These are phyloP conservation scores for Microctenopoma stevenorrisi DNA, from an alignment of 2,797 vertebrate species.

Conservation along the genomic window DNA sequence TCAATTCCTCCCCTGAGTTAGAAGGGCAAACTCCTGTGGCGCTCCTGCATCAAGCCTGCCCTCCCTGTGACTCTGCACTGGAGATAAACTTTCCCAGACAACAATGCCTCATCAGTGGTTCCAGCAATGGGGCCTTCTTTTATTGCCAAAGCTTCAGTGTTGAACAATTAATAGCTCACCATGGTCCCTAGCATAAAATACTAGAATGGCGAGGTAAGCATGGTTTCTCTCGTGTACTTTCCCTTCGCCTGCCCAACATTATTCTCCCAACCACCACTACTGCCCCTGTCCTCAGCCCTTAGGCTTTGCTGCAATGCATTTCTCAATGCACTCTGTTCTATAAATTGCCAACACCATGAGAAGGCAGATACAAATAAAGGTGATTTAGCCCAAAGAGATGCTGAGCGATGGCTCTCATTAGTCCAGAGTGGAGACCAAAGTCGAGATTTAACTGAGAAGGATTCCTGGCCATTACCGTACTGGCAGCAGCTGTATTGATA, in stretches of 20 bases:
- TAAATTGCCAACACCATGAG: slow-evolving; percentile 81
- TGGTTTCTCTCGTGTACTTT: slow-evolving; percentile 40
- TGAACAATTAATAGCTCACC: slow-evolving; percentile 82
- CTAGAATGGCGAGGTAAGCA: slow-evolving; percentile 67
- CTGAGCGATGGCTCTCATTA: slow-evolving; percentile 89
- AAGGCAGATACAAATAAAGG: slow-evolving; percentile 90
- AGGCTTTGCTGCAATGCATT: slow-evolving; percentile 75
- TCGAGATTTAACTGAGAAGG: slow-evolving; percentile 86
- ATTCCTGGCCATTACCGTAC: slow-evolving; percentile 86
- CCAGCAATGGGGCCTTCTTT: slow-evolving; percentile 70
- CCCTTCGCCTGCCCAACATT: slow-evolving; percentile 7
- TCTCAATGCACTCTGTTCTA: slow-evolving; percentile 76
- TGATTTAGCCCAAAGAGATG: slow-evolving; percentile 89
- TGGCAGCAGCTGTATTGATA: slow-evolving; percentile 87
- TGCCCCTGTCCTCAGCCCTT: slow-evolving; percentile 51
- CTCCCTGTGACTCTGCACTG: slow-evolving; percentile 73
- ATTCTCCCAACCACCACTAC: slow-evolving; percentile 1
- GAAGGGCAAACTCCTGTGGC: slow-evolving; percentile 80
- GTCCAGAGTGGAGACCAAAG: slow-evolving; percentile 85
- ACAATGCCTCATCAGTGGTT: slow-evolving; percentile 79
- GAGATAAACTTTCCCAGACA: slow-evolving; percentile 80
- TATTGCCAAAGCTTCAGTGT: slow-evolving; percentile 67
- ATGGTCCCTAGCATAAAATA: slow-evolving; percentile 58
- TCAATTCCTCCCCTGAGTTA: slow-evolving; percentile 78
- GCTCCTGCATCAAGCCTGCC: slow-evolving; percentile 71